Percentiles rank a stretch among this genome's conserved stretches.
These are phyloP conservation scores for Rhaphigaster nebulosa DNA, from an alignment of 2,888 invertebrate genomes.

Conservation along the genomic window DNA sequence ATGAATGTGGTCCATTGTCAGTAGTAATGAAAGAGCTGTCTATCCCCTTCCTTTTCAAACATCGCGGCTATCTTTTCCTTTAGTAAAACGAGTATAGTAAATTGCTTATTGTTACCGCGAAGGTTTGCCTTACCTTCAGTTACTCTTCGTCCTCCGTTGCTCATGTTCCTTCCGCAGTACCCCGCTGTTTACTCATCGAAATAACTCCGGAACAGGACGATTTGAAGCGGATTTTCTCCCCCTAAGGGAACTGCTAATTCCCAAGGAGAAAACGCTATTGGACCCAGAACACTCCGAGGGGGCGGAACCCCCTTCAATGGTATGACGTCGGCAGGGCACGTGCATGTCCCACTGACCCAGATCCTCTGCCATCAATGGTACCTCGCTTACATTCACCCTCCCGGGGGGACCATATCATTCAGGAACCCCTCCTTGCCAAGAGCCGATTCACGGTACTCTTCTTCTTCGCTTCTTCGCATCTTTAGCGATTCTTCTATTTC, in stretches of 20 bases:
- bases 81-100: neutral
- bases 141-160: neutral
- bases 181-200: neutral
- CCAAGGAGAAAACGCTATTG: neutral
- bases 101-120: no score
- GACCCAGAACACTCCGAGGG: neutral
- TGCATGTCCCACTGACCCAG: conserved; percentile 47
- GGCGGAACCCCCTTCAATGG: conserved; percentile 15
- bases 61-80: neutral
- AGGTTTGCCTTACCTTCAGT: neutral
- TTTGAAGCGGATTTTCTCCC: neutral
- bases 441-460: neutral
- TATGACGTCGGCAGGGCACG: conserved; percentile 45
- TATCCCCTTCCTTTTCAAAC: neutral
- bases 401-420: conserved; percentile 39
- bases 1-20: neutral
- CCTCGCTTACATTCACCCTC: conserved; percentile 46
- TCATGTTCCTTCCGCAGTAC: neutral
- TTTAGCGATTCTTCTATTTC: neutral
- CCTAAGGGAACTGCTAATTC: neutral
- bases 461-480: neutral
- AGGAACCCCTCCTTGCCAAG: neutral
- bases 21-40: neutral
- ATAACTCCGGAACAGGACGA: neutral
- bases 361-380: conserved; percentile 44